Evolutionary conservation across 2,113 vertebrate species (phyloP), one percentile per base, ranked within the genome.

Genomic region (Xiphophorus maculatus): DNA sequence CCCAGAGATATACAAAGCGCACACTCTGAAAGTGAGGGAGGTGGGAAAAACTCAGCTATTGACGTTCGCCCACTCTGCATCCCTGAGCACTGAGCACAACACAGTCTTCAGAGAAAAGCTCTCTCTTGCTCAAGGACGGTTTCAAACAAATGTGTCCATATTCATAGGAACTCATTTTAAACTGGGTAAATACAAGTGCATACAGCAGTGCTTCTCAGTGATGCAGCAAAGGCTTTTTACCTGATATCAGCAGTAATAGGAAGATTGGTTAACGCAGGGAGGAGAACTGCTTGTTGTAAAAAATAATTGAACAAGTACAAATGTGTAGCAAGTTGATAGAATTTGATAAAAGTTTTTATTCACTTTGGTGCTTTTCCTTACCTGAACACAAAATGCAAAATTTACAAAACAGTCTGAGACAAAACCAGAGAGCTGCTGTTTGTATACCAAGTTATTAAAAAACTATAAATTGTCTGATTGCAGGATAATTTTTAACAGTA

Each of bases 1-100:
- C 82, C 81, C 81, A 35, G 71, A 83, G 84, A 84, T 87, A 71
- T 80, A 93, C 87, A 81, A 78, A 93, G 90, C 82, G 67, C 63
- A 78, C 74, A 77, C 51, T 27, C 40, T 28, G n/a, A 42, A 69
- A 75, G 76, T 76, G 89, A 73, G 74, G 0, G 67, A 73, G 63
- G 30, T 68, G 63, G 35, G 69, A 63, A 79, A 54, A 79, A 68
- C 9, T 1, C 63, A 60, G 77, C 76, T 78, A 79, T 84, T 91
- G 87, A 90, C 83, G 83, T 69, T 79, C 73, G 22, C 84, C 85
- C 86, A 86, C 82, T 86, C 80, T 65, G 32, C 62, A 75, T 75
- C 76, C 67, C 61, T 72, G 35, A 68, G 69, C 66, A 37, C 78
- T 77, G 74, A 67, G 76, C 25, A 40, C 54, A 79, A 54, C 63